Percentiles rank a stretch among this genome's conserved stretches.
phyloP scores from a whole-genome alignment of 2,888 invertebrate species.

The Acanthoscelides obtectus region DNA sequence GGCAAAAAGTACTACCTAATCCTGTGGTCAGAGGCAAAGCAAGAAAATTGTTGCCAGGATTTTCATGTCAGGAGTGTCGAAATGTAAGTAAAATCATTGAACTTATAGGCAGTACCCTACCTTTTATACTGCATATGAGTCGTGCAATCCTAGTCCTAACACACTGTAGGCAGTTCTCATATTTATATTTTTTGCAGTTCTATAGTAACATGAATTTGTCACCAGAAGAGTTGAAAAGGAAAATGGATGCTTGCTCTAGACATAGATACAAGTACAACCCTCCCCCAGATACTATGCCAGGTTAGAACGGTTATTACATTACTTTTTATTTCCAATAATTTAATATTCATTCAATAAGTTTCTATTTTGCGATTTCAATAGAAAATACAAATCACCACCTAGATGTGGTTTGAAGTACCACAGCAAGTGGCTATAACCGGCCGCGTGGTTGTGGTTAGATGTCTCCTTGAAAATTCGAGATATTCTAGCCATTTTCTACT shows the following conservation, averaged over 20 bases:
- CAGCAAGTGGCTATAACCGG: too few species aligned
- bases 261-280: slow-evolving; percentile 47
- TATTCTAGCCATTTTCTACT: too few species aligned
- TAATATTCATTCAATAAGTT: too few species aligned
- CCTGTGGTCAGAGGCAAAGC: slow-evolving; percentile 32
- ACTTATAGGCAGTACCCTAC: too few species aligned
- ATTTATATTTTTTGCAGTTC: slow-evolving; percentile 23
- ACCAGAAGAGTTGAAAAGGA: slow-evolving; percentile 41
- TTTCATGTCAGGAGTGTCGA: slow-evolving; percentile 34
- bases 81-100: slow-evolving; percentile 17
- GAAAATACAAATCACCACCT: too few species aligned
- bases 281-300: slow-evolving; percentile 30
- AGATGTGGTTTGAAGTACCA: too few species aligned
- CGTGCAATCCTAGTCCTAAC: too few species aligned
- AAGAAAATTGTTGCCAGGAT: slow-evolving; percentile 30
- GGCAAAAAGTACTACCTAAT: slow-evolving; percentile 7
- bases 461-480: too few species aligned
- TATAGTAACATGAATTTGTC: slow-evolving; percentile 34
- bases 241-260: slow-evolving; percentile 49
- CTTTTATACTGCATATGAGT: too few species aligned
- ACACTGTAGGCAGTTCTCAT: slow-evolving; percentile 2
- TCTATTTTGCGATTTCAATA: too few species aligned
- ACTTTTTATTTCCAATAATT: too few species aligned
- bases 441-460: too few species aligned
- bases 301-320: slow-evolving; percentile 22